Evolutionary conservation across 2,797 vertebrate genomes (phyloP).

Genomic region (Muraenolepis orangiensis): DNA sequence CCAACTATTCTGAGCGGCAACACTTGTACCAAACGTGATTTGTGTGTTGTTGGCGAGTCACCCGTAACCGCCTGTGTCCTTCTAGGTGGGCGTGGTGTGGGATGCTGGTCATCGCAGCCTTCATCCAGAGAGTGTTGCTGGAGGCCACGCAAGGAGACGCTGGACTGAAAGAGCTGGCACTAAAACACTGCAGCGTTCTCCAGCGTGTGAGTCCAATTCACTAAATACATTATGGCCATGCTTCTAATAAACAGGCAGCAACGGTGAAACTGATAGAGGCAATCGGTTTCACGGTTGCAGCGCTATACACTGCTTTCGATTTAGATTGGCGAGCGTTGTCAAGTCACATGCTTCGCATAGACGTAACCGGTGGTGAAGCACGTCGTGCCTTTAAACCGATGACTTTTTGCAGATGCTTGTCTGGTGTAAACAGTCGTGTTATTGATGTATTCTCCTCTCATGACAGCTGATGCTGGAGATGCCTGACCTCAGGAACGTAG

Average conservation of each 20-base stretch:
- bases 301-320: too few relatives aligned
- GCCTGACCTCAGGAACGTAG: constrained; percentile 51
- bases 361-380: too few relatives aligned
- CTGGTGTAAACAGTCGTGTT: too few relatives aligned
- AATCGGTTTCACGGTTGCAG: too few relatives aligned
- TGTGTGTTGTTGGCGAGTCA: neutral
- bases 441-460: neutral
- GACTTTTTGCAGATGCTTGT: too few relatives aligned
- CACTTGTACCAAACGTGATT: neutral
- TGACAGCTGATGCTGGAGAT: constrained; percentile 68
- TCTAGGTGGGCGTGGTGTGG: constrained; percentile 65
- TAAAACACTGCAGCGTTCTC: constrained; percentile 66
- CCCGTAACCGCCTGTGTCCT: accelerated
- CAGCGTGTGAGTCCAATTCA: constrained; percentile 55
- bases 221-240: too few relatives aligned
- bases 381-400: too few relatives aligned
- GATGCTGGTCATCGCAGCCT: constrained; percentile 61
- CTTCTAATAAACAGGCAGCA: too few relatives aligned
- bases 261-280: too few relatives aligned
- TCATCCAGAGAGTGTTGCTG: constrained; percentile 66
- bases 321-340: too few relatives aligned
- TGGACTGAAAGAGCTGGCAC: constrained; percentile 44
- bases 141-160: constrained; percentile 35
- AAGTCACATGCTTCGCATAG: too few relatives aligned
- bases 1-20: neutral